A percentile compares a stretch with the other conserved stretches of the same genome.
Evolutionary conservation across 2,113 vertebrate species (phyloP).

Genomic region (Lophochroa leadbeateri): DNA sequence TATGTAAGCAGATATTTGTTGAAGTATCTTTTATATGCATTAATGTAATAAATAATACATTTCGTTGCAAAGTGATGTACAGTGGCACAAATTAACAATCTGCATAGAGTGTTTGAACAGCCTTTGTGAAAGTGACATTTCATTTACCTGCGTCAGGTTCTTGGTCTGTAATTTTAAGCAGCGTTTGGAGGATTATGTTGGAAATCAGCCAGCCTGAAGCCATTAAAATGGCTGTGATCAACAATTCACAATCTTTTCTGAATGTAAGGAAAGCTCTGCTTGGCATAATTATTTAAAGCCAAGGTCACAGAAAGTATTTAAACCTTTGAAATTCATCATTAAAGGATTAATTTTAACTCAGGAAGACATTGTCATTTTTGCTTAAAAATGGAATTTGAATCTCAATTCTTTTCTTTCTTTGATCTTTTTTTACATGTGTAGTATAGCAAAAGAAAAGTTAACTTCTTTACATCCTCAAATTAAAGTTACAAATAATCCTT

Average conservation of each 20-base stretch:
- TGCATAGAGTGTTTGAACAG: conserved; percentile 25
- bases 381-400: conserved; percentile 80
- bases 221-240: conserved; percentile 78
- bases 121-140: conserved; percentile 71
- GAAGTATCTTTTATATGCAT: conserved; percentile 8
- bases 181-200: conserved; percentile 71
- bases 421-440: conserved; percentile 76
- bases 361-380: conserved; percentile 80
- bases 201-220: conserved; percentile 77
- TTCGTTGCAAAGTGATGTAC: conserved; percentile 36
- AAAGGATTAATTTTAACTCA: conserved; percentile 84
- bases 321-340: conserved; percentile 84
- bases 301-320: conserved; percentile 80
- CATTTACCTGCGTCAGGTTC: conserved; percentile 71
- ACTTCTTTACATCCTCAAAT: conserved; percentile 70
- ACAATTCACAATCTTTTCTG: conserved; percentile 79
- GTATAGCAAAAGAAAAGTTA: conserved; percentile 71
- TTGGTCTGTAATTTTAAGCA: conserved; percentile 71
- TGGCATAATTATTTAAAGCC: conserved; percentile 81
- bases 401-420: conserved; percentile 77
- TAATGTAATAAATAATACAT: conserved; percentile 12
- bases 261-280: conserved; percentile 75
- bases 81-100: conserved; percentile 44
- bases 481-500: conserved; percentile 74
- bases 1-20: conserved; percentile 40